phyloP scores from a whole-genome alignment of 2,888 invertebrate species.

The Lasius fuliginosus region DNA sequence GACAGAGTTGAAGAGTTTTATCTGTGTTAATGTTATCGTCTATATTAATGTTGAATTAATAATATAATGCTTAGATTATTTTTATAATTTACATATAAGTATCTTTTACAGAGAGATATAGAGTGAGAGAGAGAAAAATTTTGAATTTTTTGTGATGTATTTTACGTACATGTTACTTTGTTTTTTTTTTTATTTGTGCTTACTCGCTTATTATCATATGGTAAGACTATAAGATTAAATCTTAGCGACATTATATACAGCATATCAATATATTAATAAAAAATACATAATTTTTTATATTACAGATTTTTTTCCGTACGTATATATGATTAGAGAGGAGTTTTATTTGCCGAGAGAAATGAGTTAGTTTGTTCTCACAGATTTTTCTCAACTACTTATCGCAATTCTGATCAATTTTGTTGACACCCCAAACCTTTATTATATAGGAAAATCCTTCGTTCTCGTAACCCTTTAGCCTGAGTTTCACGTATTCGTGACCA shows the following conservation, averaged over 20 bases:
- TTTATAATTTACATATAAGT: background rate
- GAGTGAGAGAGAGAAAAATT: background rate
- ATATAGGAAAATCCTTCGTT: slow-evolving; percentile 87
- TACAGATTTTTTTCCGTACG: slow-evolving; percentile 1
- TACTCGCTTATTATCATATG: slow-evolving; percentile 4
- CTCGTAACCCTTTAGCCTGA: slow-evolving; percentile 85
- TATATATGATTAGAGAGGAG: background rate
- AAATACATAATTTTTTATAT: slow-evolving; percentile 25
- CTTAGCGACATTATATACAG: background rate
- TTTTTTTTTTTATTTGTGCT: background rate
- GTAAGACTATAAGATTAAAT: background rate
- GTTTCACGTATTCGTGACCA: slow-evolving; percentile 85
- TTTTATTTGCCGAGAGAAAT: background rate
- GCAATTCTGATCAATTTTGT: slow-evolving; percentile 55
- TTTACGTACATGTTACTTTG: background rate
- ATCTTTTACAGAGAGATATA: background rate
- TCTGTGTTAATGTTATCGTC: background rate
- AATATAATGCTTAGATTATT: slow-evolving; percentile 2
- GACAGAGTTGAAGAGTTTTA: background rate
- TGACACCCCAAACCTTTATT: slow-evolving; percentile 85
- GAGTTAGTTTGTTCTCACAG: background rate
- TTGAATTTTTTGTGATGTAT: background rate
- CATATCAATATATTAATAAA: slow-evolving; percentile 26
- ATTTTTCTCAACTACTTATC: background rate
- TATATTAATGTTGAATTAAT: background rate